Evolutionary conservation across 2,888 invertebrate genomes (phyloP).

Genomic region (Drosophila fungiperda): DNA sequence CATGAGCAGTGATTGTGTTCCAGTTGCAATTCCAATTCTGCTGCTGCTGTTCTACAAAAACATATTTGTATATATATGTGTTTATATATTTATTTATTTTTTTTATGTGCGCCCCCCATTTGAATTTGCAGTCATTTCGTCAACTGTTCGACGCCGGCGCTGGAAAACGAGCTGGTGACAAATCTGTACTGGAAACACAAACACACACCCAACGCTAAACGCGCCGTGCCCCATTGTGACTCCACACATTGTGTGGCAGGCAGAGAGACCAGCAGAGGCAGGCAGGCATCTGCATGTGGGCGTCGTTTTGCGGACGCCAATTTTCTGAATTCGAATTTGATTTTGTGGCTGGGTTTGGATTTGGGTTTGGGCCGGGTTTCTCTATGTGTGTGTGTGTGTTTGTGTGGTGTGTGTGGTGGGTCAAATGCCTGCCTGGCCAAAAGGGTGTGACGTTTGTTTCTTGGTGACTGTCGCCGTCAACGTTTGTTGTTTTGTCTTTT

Average conservation of each 20-base stretch:
- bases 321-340: conserved; percentile 55
- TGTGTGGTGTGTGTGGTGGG: conserved; percentile 43
- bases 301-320: conserved; percentile 70
- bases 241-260: conserved; percentile 34
- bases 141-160: conserved; percentile 57
- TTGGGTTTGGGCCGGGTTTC: conserved; percentile 10
- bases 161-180: conserved; percentile 74
- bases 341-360: conserved; percentile 47
- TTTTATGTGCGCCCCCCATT: conserved; percentile 57
- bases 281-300: conserved; percentile 74
- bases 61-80: not conserved
- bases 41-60: conserved; percentile 7
- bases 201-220: conserved; percentile 18
- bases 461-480: conserved; percentile 70
- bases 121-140: conserved; percentile 72
- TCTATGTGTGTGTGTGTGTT: not conserved
- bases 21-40: conserved; percentile 46
- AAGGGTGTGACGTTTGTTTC: conserved; percentile 77
- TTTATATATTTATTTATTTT: not conserved
- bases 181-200: conserved; percentile 49
- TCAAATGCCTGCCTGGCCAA: conserved; percentile 77
- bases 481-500: conserved; percentile 49
- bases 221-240: conserved; percentile 70
- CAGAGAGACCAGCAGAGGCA: not conserved
- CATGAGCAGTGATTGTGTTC: conserved; percentile 55